Base-by-base conservation (phyloP, 2,797 vertebrate species). In the Meriones psammophilus region DNA sequence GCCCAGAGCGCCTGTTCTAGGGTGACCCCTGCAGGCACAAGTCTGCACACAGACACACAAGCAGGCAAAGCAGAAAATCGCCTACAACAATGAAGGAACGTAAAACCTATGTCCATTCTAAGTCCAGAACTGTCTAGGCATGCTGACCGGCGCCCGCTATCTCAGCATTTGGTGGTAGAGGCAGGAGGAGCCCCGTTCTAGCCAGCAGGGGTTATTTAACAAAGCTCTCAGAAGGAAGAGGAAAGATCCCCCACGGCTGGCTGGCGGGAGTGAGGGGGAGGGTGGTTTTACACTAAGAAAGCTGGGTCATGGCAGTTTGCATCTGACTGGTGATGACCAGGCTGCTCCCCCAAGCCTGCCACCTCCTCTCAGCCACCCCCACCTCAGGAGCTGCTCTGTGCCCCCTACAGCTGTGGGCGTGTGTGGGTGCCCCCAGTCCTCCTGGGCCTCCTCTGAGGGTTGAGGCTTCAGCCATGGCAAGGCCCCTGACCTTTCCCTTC, bases 401-500 rank as follows among this genome's bases (percentile, higher is more conserved):
- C 15, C 14, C 66, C 42, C 76, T 56, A 3, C 13, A 89, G 20
- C 80, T 46, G 15, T 68, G 73, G n/a, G 4, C 30, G 24, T 8
- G 4, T 42, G 4, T 33, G 24, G n/a, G n/a, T 64, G 56, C 91
- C 78, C 62, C 20, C 36, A 20, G 46, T 33, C 42, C 18, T 73
- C 46, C 80, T 22, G 64, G 24, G 42, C 56, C 22, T 95, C 28
- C 69, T 54, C 22, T 1, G 22, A 24, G 66, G 42, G 1, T 9
- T 20, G 74, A 46, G 77, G 42, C 5, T 17, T 62, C 69, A n/a
- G 17, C 71, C 46, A 24, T 10, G 42, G 8, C 74, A 22, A 12
- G 33, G 18, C 6, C 98, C 99, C 97, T 99, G 99, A 91, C 36
- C 17, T 60, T 76, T 6, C 20, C 86, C 62, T 92, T 0, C 0